Conservation (phyloP, 2,888 invertebrate genomes). For the Yponomeuta plumbellus region DNA sequence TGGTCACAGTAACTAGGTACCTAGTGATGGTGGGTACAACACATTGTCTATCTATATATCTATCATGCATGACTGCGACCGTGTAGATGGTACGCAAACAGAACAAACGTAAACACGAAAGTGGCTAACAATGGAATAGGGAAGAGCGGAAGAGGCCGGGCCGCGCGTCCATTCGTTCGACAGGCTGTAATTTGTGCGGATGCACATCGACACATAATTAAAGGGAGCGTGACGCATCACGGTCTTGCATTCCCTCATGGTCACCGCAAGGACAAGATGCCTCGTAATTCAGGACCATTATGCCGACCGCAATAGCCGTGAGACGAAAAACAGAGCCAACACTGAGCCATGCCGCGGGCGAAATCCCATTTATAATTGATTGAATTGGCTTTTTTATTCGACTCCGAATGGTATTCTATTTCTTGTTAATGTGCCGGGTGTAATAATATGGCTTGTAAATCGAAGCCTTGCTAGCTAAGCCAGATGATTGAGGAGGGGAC, state of each 20-base stretch:
- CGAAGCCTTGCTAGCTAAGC: background rate
- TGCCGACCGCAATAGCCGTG: conserved; percentile 56
- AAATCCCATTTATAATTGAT: conserved; percentile 38
- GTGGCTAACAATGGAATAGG: background rate
- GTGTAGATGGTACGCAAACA: no score
- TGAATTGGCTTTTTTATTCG: conserved; percentile 43
- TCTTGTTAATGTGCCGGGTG: conserved; percentile 33
- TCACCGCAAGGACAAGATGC: conserved; percentile 56
- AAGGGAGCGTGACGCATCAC: conserved; percentile 61
- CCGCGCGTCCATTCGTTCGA: conserved; percentile 32
- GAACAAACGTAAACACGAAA: no score
- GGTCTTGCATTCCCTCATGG: conserved; percentile 45
- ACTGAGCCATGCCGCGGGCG: conserved; percentile 15
- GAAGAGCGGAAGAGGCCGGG: background rate
- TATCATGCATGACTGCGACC: no score
- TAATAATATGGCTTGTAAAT: conserved; percentile 41
- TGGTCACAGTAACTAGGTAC: no score
- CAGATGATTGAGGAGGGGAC: conserved; percentile 5
- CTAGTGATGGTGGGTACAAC: no score
- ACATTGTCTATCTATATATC: no score
- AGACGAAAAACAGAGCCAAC: background rate
- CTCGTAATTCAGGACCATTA: conserved; percentile 71
- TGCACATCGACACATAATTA: conserved; percentile 66
- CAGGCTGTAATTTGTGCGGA: conserved; percentile 67
- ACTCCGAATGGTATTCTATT: conserved; percentile 41